Evolutionary conservation across 2,113 vertebrate genomes (phyloP).

Genomic region (Ondatra zibethicus): DNA sequence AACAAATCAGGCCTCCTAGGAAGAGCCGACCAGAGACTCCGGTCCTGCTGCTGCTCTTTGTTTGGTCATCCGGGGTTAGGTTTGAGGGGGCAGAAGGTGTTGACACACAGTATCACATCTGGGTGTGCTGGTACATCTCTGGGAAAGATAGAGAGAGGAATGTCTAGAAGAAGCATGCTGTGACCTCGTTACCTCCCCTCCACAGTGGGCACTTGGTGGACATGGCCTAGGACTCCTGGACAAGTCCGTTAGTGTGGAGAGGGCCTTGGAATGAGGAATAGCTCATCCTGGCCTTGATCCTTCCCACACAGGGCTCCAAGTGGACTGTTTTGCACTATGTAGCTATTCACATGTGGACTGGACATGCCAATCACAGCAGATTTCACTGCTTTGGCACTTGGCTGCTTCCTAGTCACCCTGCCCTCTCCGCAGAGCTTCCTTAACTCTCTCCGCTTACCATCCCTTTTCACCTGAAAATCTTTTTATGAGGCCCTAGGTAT

Average conservation of each 20-base stretch:
- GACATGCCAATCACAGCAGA: background rate
- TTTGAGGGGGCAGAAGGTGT: background rate
- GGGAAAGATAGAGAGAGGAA: background rate
- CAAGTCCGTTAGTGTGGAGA: background rate
- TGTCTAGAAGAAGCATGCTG: background rate
- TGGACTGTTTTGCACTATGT: background rate
- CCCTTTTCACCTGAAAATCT: background rate
- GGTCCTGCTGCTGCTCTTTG: background rate
- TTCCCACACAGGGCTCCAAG: background rate
- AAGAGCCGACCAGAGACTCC: background rate
- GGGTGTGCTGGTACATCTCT: background rate
- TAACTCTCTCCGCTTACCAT: background rate
- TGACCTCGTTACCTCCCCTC: background rate
- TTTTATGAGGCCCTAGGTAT: background rate
- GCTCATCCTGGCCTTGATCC: background rate
- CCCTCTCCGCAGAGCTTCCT: background rate
- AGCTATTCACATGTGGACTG: background rate
- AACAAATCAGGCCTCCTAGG: background rate
- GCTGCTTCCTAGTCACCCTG: background rate
- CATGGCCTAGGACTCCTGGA: background rate
- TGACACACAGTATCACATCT: constrained; percentile 32
- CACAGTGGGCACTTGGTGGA: background rate
- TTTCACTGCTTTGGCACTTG: background rate
- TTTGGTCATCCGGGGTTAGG: background rate
- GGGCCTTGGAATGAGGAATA: background rate